Percentiles rank a stretch among this genome's conserved stretches.
These are phyloP conservation scores for Columbina picui DNA, from an alignment of 2,113 vertebrate species.

Conservation along the genomic window DNA sequence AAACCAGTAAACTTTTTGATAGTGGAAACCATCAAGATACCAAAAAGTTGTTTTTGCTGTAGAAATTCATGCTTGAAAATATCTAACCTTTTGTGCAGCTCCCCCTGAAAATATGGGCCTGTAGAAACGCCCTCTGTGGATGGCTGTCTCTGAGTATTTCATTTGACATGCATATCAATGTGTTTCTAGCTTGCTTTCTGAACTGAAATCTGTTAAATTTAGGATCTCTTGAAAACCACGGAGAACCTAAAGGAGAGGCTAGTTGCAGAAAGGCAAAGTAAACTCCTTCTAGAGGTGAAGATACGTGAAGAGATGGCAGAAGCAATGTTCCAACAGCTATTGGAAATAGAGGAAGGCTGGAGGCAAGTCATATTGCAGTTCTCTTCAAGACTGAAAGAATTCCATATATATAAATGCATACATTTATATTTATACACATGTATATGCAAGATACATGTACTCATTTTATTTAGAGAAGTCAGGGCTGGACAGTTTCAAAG, in stretches of 20 bases:
- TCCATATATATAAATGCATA: not conserved
- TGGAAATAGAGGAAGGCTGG: constrained; percentile 84
- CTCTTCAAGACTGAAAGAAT: not conserved
- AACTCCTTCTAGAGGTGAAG: constrained; percentile 85
- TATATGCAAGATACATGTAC: not conserved
- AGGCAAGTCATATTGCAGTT: constrained; percentile 55
- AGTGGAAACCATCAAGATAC: not conserved
- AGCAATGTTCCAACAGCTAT: constrained; percentile 84
- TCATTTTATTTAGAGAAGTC: not conserved
- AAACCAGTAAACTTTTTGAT: not conserved
- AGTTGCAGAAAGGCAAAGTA: constrained; percentile 79
- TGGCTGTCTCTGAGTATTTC: not conserved
- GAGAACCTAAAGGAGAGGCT: constrained; percentile 81
- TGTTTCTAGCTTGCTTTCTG: not conserved
- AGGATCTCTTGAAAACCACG: constrained; percentile 79
- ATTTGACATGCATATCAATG: not conserved
- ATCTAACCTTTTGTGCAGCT: not conserved
- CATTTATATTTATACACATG: too few species aligned
- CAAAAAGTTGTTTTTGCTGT: not conserved
- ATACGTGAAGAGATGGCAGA: constrained; percentile 92
- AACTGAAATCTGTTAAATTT: not conserved
- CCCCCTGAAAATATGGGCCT: rapidly evolving
- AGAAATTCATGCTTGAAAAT: not conserved
- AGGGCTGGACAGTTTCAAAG: not conserved
- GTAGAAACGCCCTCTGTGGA: not conserved